phyloP scores from a whole-genome alignment of 2,113 vertebrate genomes.

The Calypte anna region DNA sequence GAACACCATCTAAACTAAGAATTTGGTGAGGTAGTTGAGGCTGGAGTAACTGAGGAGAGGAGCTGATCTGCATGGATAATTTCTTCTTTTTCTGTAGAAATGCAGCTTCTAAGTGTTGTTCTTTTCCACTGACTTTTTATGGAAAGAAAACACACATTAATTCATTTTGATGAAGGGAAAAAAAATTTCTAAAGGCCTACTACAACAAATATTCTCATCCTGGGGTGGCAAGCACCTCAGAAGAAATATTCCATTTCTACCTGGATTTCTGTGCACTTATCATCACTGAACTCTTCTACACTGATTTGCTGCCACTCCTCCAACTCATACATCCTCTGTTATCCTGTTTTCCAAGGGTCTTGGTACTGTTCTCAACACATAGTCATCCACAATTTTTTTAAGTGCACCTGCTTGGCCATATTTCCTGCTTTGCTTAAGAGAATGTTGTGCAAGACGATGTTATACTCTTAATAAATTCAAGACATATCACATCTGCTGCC shows the following conservation, averaged over 20 bases:
- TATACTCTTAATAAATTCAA: slow-evolving; percentile 30
- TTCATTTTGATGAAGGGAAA: neutral
- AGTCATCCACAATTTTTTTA: neutral
- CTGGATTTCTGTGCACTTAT: neutral
- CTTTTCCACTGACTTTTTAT: neutral
- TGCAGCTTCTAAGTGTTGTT: neutral
- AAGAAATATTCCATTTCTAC: neutral
- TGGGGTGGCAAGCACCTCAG: neutral
- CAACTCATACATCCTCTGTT: neutral
- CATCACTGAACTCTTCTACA: neutral
- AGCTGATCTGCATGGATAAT: neutral
- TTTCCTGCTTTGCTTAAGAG: neutral
- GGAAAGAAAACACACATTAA: neutral
- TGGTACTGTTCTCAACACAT: neutral
- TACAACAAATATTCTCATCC: neutral
- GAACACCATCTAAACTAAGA: neutral
- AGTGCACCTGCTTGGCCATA: neutral
- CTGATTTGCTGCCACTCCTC: neutral
- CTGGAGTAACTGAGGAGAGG: neutral
- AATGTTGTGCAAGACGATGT: slow-evolving; percentile 1
- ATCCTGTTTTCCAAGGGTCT: neutral
- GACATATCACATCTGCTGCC: neutral
- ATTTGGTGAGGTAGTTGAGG: neutral
- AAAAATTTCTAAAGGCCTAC: neutral
- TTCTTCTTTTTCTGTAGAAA: neutral